Evolutionary conservation across 2,113 vertebrate genomes (phyloP).

Genomic region (Dipodomys spectabilis): DNA sequence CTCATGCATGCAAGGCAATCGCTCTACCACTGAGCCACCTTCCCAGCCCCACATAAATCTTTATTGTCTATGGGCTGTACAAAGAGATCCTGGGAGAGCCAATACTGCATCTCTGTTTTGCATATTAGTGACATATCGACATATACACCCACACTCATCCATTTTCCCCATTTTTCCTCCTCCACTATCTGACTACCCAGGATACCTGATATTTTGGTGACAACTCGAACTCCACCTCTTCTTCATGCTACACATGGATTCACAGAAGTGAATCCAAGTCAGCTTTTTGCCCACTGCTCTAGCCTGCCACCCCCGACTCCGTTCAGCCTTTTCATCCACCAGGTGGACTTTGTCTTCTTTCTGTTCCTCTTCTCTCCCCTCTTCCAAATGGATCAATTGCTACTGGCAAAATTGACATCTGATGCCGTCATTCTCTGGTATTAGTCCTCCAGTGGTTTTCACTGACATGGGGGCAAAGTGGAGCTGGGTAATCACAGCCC

Average conservation of each 20-base stretch:
- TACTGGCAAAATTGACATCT: neutral
- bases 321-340: neutral
- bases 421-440: neutral
- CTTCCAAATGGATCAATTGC: neutral
- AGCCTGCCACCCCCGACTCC: fast-evolving
- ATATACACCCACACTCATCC: neutral
- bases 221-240: neutral
- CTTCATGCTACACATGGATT: neutral
- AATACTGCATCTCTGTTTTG: neutral
- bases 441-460: neutral
- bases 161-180: neutral
- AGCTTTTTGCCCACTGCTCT: fast-evolving
- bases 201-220: too few relatives aligned
- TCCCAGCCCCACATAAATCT: too few relatives aligned
- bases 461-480: neutral
- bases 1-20: too few relatives aligned
- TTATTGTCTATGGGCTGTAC: neutral
- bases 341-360: neutral
- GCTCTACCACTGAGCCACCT: too few relatives aligned
- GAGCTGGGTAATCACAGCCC: fast-evolving
- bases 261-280: neutral
- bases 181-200: neutral
- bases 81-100: neutral
- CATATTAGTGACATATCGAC: neutral
- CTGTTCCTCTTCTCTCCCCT: neutral